phyloP scores from a whole-genome alignment of 2,113 vertebrate species.

The Hydrochoerus hydrochaeris region DNA sequence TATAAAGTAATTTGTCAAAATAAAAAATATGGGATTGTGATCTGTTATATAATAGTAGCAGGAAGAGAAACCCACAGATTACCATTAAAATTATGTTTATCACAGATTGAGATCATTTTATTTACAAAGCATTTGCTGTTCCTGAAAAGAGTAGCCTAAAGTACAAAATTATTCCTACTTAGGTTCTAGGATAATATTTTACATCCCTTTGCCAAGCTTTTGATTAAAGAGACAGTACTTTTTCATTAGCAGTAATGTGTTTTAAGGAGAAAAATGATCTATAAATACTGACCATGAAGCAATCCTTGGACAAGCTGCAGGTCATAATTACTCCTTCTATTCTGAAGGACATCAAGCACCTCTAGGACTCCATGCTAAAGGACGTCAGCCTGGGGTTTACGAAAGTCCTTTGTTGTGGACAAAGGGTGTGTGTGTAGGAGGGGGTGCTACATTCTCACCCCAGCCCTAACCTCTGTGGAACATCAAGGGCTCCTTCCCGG shows the following conservation, averaged over 20 bases:
- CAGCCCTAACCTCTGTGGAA: neutral
- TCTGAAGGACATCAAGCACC: conserved; percentile 55
- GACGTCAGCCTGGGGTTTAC: conserved; percentile 39
- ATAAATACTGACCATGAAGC: conserved; percentile 73
- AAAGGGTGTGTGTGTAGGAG: neutral
- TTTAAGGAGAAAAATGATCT: conserved; percentile 73
- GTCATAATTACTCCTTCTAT: conserved; percentile 67
- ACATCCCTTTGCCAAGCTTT: conserved; percentile 52
- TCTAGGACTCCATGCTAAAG: conserved; percentile 48
- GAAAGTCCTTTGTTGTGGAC: conserved; percentile 61
- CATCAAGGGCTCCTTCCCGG: neutral
- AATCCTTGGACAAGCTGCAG: conserved; percentile 69
- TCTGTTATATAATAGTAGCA: neutral
- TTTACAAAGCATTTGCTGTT: conserved; percentile 56
- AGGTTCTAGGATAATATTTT: conserved; percentile 77
- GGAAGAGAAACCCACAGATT: neutral
- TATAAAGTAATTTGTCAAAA: neutral
- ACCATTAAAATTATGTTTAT: conserved; percentile 8
- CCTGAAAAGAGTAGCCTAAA: conserved; percentile 65
- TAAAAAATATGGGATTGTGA: neutral
- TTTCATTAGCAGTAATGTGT: conserved; percentile 76
- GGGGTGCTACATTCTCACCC: conserved; percentile 41
- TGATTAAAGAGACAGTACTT: conserved; percentile 71
- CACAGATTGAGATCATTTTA: conserved; percentile 51
- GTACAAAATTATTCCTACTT: conserved; percentile 67